A percentile compares a stretch with the other conserved stretches of the same genome.
phyloP scores from a whole-genome alignment of 2,797 vertebrate species.

The Helostoma temminkii region DNA sequence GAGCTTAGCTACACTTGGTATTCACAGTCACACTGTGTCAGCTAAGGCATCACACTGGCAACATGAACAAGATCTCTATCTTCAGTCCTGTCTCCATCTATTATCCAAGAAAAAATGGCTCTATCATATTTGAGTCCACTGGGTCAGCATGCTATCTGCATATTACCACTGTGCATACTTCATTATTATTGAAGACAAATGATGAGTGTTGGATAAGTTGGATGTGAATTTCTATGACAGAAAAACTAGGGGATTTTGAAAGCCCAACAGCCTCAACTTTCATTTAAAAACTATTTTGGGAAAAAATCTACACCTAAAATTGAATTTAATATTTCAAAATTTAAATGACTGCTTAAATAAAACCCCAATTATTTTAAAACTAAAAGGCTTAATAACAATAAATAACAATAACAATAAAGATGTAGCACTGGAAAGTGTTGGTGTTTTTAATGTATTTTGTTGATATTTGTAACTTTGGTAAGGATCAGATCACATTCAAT shows the following conservation, averaged over 20 bases:
- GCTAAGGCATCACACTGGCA: slow-evolving; percentile 47
- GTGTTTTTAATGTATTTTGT: no score
- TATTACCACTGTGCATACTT: slow-evolving; percentile 27
- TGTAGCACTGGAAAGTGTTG: no score
- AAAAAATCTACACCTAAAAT: no score
- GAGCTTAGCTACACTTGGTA: slow-evolving; percentile 63
- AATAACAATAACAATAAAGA: no score
- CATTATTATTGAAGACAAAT: slow-evolving; percentile 45
- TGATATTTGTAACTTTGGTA: no score
- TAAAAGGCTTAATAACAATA: no score
- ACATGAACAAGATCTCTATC: slow-evolving; percentile 56
- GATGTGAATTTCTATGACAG: slow-evolving; percentile 32
- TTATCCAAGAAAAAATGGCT: slow-evolving; percentile 48
- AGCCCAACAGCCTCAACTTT: slow-evolving; percentile 27
- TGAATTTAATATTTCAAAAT: no score
- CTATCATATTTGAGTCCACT: slow-evolving; percentile 28
- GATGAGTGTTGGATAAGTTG: slow-evolving; percentile 32
- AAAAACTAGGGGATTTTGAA: slow-evolving; percentile 26
- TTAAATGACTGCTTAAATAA: no score
- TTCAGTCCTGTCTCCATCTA: slow-evolving; percentile 57
- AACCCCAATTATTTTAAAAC: no score
- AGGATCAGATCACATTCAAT: no score
- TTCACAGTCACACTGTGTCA: slow-evolving; percentile 67
- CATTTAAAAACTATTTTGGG: no score
- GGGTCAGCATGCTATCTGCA: slow-evolving; percentile 20